phyloP scores from a whole-genome alignment of 2,888 invertebrate species.

The Pterostichus madidus region DNA sequence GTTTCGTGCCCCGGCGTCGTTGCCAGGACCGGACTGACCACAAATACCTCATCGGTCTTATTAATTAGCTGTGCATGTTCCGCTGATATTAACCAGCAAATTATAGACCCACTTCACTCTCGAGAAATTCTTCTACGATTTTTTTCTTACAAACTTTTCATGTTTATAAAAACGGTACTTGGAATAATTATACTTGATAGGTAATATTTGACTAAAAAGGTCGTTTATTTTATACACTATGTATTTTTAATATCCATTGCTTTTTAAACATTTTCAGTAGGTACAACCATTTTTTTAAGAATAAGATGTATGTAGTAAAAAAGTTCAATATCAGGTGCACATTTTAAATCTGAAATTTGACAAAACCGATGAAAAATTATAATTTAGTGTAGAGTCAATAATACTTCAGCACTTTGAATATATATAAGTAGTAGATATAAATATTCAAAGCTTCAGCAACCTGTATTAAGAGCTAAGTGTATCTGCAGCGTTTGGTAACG shows the following conservation, averaged over 20 bases:
- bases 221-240: conserved; percentile 31
- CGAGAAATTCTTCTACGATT: conserved; percentile 19
- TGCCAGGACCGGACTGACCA: conserved; percentile 36
- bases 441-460: too few relatives aligned
- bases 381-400: too few relatives aligned
- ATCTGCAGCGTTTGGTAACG: too few relatives aligned
- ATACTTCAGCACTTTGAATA: too few relatives aligned
- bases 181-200: conserved; percentile 40
- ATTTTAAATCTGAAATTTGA: too few relatives aligned
- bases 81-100: conserved; percentile 47
- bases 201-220: conserved; percentile 47
- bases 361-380: too few relatives aligned
- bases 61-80: conserved; percentile 54
- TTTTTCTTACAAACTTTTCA: conserved; percentile 49
- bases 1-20: conserved; percentile 38
- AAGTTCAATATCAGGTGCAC: too few relatives aligned
- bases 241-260: background rate
- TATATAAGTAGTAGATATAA: too few relatives aligned
- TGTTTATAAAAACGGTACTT: conserved; percentile 43
- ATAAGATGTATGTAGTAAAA: too few relatives aligned
- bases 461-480: too few relatives aligned
- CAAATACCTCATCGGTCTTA: conserved; percentile 50
- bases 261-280: background rate
- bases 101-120: conserved; percentile 44
- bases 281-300: too few relatives aligned